Percentiles rank a stretch among this genome's conserved stretches.
These are phyloP conservation scores for Stomatorhinus walkeri DNA, from an alignment of 2,797 vertebrate species.

Conservation along the genomic window DNA sequence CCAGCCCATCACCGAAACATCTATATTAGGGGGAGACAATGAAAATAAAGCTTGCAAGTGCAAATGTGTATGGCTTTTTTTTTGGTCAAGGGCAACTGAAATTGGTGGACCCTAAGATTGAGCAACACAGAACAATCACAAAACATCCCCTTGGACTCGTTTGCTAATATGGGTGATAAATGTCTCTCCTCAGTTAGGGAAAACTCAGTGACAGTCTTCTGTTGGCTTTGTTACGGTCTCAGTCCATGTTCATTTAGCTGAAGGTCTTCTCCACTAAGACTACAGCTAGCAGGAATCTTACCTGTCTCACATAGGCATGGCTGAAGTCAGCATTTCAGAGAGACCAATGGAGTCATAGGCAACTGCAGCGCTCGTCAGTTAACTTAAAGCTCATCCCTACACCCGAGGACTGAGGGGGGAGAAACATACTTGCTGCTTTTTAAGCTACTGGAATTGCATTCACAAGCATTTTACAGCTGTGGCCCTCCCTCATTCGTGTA, in stretches of 20 bases:
- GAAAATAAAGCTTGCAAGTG: conserved; percentile 8
- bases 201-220: background rate
- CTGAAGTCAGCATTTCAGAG: background rate
- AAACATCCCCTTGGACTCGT: conserved; percentile 9
- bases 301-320: background rate
- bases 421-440: background rate
- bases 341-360: background rate
- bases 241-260: background rate
- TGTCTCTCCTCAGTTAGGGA: background rate
- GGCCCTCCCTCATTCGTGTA: background rate
- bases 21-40: background rate
- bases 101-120: background rate
- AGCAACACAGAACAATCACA: conserved; percentile 1
- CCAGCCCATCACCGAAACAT: background rate
- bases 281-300: conserved; percentile 6
- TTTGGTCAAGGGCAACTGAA: background rate
- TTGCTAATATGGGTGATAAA: background rate
- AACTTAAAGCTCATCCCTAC: background rate
- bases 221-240: background rate
- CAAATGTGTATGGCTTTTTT: conserved; percentile 16
- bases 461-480: conserved; percentile 10
- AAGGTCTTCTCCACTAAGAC: background rate
- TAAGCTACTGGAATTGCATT: background rate
- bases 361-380: background rate
- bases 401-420: background rate